Conservation (phyloP, 1,140 invertebrate species). For the Drosophila lacteicornis region DNA sequence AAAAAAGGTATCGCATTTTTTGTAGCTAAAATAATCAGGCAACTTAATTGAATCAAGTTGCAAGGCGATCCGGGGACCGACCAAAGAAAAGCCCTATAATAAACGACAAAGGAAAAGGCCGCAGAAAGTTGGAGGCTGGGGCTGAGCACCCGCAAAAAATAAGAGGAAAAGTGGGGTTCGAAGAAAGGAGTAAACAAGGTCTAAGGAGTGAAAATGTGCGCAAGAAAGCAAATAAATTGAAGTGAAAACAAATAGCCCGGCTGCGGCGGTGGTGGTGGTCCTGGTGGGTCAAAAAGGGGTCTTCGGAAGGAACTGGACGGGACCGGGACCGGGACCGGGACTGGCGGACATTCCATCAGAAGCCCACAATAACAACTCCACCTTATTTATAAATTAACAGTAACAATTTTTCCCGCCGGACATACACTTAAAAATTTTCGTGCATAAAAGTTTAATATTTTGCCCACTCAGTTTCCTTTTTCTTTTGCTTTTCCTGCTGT, state of each 20-base stretch:
- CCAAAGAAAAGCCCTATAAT: slow-evolving; percentile 45
- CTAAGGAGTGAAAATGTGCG: slow-evolving; percentile 66
- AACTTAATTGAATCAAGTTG: slow-evolving; percentile 78
- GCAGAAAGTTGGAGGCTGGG: slow-evolving; percentile 27
- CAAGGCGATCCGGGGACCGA: slow-evolving; percentile 34
- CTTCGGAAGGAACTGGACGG: slow-evolving; percentile 8
- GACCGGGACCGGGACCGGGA: slow-evolving; percentile 4
- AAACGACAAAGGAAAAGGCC: slow-evolving; percentile 65
- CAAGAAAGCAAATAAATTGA: slow-evolving; percentile 77
- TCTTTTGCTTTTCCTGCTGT: slow-evolving; percentile 18
- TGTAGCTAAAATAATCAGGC: slow-evolving; percentile 71
- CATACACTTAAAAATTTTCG: slow-evolving; percentile 75
- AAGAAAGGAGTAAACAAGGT: slow-evolving; percentile 45
- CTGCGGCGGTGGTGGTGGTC: slow-evolving; percentile 2
- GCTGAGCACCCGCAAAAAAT: slow-evolving; percentile 8
- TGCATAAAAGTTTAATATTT: slow-evolving; percentile 72
- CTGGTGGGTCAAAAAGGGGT: neutral
- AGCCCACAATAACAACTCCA: slow-evolving; percentile 61
- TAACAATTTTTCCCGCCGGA: slow-evolving; percentile 78
- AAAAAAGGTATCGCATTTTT: slow-evolving; percentile 48
- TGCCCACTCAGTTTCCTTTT: slow-evolving; percentile 31
- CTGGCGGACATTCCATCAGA: slow-evolving; percentile 34
- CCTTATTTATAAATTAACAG: slow-evolving; percentile 82
- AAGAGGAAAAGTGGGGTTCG: slow-evolving; percentile 13
- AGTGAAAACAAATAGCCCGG: slow-evolving; percentile 76